Base-by-base conservation (phyloP, 2,888 invertebrate species). In the Meandrusa payeni region DNA sequence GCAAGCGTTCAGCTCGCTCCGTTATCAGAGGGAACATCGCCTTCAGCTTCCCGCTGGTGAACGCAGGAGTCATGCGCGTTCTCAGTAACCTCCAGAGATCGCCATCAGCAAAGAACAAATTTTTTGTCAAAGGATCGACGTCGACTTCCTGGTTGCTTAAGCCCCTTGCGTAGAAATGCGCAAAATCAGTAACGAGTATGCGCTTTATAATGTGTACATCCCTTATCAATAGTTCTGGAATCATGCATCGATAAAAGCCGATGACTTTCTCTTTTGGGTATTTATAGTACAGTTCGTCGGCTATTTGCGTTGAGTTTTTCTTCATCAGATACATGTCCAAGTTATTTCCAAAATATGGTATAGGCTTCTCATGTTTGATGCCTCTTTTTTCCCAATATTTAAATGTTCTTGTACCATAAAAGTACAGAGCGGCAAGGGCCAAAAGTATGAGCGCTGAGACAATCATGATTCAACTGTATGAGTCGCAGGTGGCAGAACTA, bases 21-120 rank as follows among this genome's bases (percentile, higher is more conserved):
- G 75, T 59, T 1, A 82, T 62, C 9, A 82, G 52, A 2, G 81
- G 82, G 29, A 78, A 80, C 81, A 82, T 82, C 2, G 55, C 66
- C 40, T 69, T 76, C 17, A 82, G 47, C 41, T 80, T 79, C 2
- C 73, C 70, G 0, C 69, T 73, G 1, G 79, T 80, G 41, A 82
- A 82, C 0, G 79, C 69, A 0, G 78, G 62, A 5, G 82, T 80
- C 6, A 81, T 36, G 3, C 73, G 66, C 39, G 79, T 72, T 1
- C 82, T 61, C 5, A 76, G 37, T 6, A 80, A 50, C 44, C 67
- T 78, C 82, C 83, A 82, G 1, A 37, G 24, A 29, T 82, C 82
- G 0, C 80, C 80, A 11, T 80, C 78, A 2, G 43, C 66, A 19
- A 65, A 61, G 40, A 82, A 80, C 13, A 81, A 27, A 39, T 72